A percentile compares a stretch with the other conserved stretches of the same genome.
These are phyloP conservation scores for Lacanobia wlatinum DNA, from an alignment of 2,888 invertebrate species.

Conservation along the genomic window DNA sequence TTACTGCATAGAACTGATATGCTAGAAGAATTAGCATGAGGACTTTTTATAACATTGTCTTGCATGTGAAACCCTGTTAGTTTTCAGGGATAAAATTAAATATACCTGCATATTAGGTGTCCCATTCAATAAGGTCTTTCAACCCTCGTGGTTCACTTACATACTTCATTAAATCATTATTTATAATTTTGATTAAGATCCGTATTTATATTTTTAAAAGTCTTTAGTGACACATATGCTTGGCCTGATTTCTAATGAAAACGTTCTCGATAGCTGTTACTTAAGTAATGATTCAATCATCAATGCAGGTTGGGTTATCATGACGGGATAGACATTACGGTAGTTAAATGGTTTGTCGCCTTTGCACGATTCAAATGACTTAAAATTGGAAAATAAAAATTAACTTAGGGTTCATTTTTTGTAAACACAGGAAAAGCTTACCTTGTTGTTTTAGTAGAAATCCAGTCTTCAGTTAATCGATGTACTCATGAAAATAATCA, in stretches of 20 bases:
- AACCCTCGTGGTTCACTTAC: neutral
- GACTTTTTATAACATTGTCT: too few species aligned
- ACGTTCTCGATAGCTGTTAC: neutral
- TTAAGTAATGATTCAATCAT: neutral
- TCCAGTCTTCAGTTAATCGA: conserved; percentile 64
- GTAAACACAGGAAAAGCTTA: conserved; percentile 42
- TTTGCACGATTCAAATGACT: conserved; percentile 3
- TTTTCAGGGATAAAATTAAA: too few species aligned
- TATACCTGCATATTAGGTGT: too few species aligned
- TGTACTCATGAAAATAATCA: conserved; percentile 59
- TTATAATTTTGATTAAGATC: neutral
- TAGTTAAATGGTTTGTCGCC: neutral
- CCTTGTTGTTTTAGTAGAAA: conserved; percentile 61
- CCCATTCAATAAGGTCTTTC: neutral
- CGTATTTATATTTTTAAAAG: neutral
- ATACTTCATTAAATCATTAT: neutral
- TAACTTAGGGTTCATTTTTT: conserved; percentile 5
- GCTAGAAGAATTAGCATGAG: too few species aligned
- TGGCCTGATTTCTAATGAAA: conserved; percentile 10
- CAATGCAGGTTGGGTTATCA: too few species aligned
- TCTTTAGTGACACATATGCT: neutral
- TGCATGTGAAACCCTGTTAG: too few species aligned
- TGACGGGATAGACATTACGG: neutral
- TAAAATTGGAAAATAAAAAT: neutral
- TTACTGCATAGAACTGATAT: too few species aligned